Base-by-base conservation (phyloP, 2,797 vertebrate genomes). In the Notolepis coatsorum region DNA sequence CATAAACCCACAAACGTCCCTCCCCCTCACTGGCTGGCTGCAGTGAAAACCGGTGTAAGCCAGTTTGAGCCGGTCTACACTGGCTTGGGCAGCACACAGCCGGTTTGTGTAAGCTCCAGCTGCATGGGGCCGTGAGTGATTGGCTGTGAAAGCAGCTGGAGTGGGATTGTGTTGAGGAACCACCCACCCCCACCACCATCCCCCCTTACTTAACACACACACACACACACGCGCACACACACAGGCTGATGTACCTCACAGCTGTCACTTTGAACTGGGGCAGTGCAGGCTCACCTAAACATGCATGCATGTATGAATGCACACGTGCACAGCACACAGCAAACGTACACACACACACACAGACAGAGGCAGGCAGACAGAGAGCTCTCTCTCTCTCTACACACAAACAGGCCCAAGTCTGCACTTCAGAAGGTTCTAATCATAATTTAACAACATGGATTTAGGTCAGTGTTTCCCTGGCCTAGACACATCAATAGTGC, bases 51-150 rank as follows among this genome's bases (percentile, higher is more conserved):
- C 64, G 41, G 91, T 70, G 23, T 51, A 55, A 86, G 59, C 91
- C 77, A 25, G 92, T 91, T 86, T 87, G 71, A 92, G 62, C 87
- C 65, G 21, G 92, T 84, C 75, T 79, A 71, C 66, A 67, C 91
- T 65, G 84, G 71, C 77, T 86, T 73, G 62, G 84, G 77, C 92
- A 81, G 91, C 88, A 88, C 81, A 79, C 74, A 84, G 90, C 91
- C 80, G 65, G 91, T 93, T 92, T 88, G 82, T 73, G 80, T 78
- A 61, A 88, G 84, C 80, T 73, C 82, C 90, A 91, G 86, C 88
- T 91, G 88, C 70, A 80, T 52, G 43, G 69, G 61, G 46, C 74
- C 49, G 65, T 75, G 51, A 60, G 70, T 88, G 78, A 89, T 81
- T 81, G 80, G 71, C 69, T 65, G 70, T 67, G 75, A 78, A 73